Percentiles rank a stretch among this genome's conserved stretches.
Evolutionary conservation across 2,797 vertebrate genomes (phyloP).

Genomic region (Clarias platycephalus): DNA sequence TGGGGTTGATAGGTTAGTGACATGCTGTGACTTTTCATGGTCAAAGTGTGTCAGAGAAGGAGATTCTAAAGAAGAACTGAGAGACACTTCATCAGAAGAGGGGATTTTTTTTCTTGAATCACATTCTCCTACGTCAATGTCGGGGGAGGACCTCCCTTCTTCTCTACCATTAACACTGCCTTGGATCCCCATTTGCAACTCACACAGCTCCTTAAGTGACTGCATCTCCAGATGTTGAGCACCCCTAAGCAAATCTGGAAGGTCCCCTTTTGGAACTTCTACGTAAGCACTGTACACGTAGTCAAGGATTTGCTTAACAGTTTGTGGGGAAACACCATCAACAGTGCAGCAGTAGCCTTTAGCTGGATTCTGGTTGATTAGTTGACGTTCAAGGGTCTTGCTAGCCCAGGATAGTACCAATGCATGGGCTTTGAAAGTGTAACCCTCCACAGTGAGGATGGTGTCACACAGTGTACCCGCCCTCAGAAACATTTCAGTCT

Average conservation of each 20-base stretch:
- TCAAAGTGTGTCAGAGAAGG: constrained; percentile 29
- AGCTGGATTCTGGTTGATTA: constrained; percentile 56
- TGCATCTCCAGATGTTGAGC: constrained; percentile 75
- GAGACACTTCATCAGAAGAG: constrained; percentile 35
- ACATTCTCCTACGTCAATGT: constrained; percentile 10
- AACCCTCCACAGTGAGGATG: constrained; percentile 71
- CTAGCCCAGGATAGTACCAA: constrained; percentile 80
- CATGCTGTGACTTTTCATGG: constrained; percentile 30
- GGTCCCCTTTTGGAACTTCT: constrained; percentile 73
- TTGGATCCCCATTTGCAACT: constrained; percentile 60
- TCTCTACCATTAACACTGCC: constrained; percentile 20
- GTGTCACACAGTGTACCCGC: constrained; percentile 76
- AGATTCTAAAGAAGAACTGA: constrained; percentile 43
- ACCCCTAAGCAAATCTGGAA: constrained; percentile 71
- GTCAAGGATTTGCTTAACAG: constrained; percentile 80
- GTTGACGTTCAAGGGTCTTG: constrained; percentile 68
- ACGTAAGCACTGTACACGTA: constrained; percentile 76
- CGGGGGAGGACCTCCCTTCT: constrained; percentile 8
- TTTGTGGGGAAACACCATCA: constrained; percentile 73
- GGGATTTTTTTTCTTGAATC: constrained; percentile 42
- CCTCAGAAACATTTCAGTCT: constrained; percentile 73
- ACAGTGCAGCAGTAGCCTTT: constrained; percentile 64
- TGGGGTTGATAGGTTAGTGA: constrained; percentile 23
- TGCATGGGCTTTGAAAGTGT: constrained; percentile 78
- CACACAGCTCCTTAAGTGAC: constrained; percentile 75